Percentiles rank a stretch among this genome's conserved stretches.
Evolutionary conservation across 2,113 vertebrate species (phyloP).

Genomic region (Columbina picui): DNA sequence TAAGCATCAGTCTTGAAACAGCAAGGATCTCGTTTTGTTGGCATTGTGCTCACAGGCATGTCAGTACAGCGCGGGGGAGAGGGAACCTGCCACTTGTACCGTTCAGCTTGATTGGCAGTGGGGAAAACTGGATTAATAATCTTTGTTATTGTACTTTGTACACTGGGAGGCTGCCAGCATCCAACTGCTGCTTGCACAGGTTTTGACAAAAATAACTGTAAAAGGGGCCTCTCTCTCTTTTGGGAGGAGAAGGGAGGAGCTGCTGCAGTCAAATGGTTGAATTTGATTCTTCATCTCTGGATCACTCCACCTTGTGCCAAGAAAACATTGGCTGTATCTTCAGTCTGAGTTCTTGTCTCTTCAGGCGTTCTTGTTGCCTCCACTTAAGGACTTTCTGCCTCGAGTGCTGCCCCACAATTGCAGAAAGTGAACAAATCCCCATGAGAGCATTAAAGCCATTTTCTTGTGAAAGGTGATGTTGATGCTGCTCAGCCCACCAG

Average conservation of each 20-base stretch:
- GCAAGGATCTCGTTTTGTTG: neutral
- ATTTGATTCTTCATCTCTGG: neutral
- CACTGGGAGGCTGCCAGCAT: conserved; percentile 52
- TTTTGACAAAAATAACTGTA: neutral
- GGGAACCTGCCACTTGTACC: neutral
- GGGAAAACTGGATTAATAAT: conserved; percentile 27
- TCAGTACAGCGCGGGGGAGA: neutral
- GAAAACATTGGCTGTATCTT: neutral
- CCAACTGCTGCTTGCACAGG: neutral
- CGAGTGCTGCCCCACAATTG: neutral
- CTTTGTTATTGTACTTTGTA: conserved; percentile 10
- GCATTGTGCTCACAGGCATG: neutral
- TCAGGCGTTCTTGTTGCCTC: neutral
- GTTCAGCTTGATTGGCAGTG: neutral
- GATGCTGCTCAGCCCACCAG: conserved; percentile 36
- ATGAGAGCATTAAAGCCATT: neutral
- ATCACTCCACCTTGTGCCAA: neutral
- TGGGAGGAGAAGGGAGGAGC: neutral
- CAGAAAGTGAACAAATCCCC: neutral
- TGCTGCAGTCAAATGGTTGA: neutral
- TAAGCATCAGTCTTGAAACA: neutral
- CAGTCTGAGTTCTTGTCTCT: neutral
- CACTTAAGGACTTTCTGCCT: neutral
- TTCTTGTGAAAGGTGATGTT: neutral
- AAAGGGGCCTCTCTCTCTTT: neutral